A percentile compares a stretch with the other conserved stretches of the same genome.
phyloP scores from a whole-genome alignment of 2,113 vertebrate genomes.

The Perognathus longimembris region DNA sequence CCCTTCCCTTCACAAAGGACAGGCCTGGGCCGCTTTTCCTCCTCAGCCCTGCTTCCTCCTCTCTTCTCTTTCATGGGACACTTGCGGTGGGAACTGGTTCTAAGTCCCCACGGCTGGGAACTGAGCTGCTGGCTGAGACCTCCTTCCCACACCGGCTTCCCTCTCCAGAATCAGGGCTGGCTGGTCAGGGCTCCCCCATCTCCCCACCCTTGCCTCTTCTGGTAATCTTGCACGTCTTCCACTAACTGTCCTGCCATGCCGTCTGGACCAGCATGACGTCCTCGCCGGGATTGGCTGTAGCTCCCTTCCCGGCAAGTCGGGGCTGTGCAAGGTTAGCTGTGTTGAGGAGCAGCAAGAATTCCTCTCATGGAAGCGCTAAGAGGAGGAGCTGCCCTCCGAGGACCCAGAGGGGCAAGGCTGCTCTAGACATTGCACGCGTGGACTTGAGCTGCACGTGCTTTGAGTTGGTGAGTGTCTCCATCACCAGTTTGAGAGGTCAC shows the following conservation, averaged over 20 bases:
- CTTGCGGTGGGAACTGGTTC: rapidly evolving
- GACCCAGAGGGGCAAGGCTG: not conserved
- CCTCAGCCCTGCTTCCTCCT: not conserved
- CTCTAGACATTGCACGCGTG: no score
- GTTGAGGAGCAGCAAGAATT: not conserved
- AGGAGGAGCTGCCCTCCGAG: not conserved
- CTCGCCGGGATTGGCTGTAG: not conserved
- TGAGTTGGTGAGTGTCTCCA: no score
- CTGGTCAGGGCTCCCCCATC: no score
- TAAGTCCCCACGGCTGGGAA: rapidly evolving
- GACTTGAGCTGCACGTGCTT: not conserved
- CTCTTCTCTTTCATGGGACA: not conserved
- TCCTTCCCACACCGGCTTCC: not conserved
- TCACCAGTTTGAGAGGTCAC: not conserved
- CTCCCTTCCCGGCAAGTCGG: not conserved
- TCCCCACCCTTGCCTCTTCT: rapidly evolving
- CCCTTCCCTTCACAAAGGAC: rapidly evolving
- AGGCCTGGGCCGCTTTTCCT: rapidly evolving
- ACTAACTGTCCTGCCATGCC: no score
- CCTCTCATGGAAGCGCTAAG: no score
- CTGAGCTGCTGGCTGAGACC: not conserved
- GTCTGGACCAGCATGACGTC: rapidly evolving
- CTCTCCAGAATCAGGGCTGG: rapidly evolving
- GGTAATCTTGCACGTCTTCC: rapidly evolving
- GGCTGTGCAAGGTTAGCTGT: no score